Evolutionary conservation across 2,888 invertebrate species (phyloP).

Genomic region (Cryptophagus acutangulus): DNA sequence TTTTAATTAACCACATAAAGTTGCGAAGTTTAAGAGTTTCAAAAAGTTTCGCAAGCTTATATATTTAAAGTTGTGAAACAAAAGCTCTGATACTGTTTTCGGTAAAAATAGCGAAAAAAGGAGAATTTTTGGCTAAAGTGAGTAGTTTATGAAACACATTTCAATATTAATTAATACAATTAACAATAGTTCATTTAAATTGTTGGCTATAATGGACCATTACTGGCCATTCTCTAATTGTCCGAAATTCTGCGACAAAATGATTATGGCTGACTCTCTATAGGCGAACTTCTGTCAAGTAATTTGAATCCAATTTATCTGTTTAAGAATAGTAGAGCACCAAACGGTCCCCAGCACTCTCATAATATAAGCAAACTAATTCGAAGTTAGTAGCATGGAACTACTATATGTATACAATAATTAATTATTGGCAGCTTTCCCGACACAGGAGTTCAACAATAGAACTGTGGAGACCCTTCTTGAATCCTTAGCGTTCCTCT

Average conservation of each 20-base stretch:
- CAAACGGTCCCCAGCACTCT: background rate
- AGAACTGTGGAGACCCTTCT: no score
- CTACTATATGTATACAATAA: no score
- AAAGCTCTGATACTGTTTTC: no score
- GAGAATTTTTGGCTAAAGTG: no score
- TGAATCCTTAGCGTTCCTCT: no score
- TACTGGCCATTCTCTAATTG: no score
- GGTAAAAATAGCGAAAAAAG: background rate
- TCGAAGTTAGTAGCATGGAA: background rate
- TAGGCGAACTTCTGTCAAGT: constrained; percentile 17
- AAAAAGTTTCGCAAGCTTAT: constrained; percentile 6
- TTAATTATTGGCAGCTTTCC: no score
- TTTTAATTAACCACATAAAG: constrained; percentile 17
- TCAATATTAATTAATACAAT: background rate
- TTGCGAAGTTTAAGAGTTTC: constrained; percentile 11
- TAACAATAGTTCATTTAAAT: no score
- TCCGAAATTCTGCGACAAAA: no score
- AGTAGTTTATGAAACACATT: background rate
- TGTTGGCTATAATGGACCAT: no score
- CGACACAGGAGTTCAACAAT: no score
- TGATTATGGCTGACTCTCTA: constrained; percentile 12
- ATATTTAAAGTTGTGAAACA: background rate
- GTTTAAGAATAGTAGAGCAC: constrained; percentile 13
- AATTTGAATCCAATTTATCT: constrained; percentile 20
- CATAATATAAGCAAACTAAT: background rate